Evolutionary conservation across 2,888 invertebrate species (phyloP).

Genomic region (Heliconius ismenius): DNA sequence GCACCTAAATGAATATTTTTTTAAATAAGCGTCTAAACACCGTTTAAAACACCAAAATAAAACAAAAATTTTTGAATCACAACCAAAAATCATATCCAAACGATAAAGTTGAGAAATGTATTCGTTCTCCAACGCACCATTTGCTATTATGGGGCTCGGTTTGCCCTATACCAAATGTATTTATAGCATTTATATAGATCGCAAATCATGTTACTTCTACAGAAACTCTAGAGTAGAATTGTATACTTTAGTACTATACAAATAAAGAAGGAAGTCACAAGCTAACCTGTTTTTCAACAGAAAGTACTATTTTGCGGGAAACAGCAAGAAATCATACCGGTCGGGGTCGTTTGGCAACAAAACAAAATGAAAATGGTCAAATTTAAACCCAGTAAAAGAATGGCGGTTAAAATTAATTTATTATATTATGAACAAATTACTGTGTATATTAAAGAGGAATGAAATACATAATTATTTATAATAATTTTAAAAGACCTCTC

Average conservation of each 20-base stretch:
- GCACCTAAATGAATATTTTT: too few species aligned
- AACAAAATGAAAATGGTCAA: slow-evolving; percentile 60
- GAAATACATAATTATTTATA: neutral
- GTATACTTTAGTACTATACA: neutral
- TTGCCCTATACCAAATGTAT: slow-evolving; percentile 55
- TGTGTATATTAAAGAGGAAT: neutral
- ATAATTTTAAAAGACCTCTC: too few species aligned
- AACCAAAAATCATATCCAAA: slow-evolving; percentile 56
- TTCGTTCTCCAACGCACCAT: slow-evolving; percentile 66
- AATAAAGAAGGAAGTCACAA: neutral
- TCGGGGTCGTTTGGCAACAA: slow-evolving; percentile 61
- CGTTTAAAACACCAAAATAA: slow-evolving; percentile 10
- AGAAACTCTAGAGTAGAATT: slow-evolving; percentile 4
- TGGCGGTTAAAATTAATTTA: slow-evolving; percentile 29
- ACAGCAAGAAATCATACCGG: slow-evolving; percentile 60
- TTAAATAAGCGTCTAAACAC: slow-evolving; percentile 11
- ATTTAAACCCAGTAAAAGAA: slow-evolving; percentile 49
- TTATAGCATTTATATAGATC: slow-evolving; percentile 53
- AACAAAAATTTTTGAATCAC: slow-evolving; percentile 36
- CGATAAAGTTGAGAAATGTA: slow-evolving; percentile 66
- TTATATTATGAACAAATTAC: slow-evolving; percentile 21
- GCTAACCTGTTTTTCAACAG: neutral
- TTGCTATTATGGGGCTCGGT: slow-evolving; percentile 64
- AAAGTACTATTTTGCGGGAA: slow-evolving; percentile 47
- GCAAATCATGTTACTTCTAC: slow-evolving; percentile 12